Conservation (phyloP, 2,888 invertebrate species). For the Biston stratarius region DNA sequence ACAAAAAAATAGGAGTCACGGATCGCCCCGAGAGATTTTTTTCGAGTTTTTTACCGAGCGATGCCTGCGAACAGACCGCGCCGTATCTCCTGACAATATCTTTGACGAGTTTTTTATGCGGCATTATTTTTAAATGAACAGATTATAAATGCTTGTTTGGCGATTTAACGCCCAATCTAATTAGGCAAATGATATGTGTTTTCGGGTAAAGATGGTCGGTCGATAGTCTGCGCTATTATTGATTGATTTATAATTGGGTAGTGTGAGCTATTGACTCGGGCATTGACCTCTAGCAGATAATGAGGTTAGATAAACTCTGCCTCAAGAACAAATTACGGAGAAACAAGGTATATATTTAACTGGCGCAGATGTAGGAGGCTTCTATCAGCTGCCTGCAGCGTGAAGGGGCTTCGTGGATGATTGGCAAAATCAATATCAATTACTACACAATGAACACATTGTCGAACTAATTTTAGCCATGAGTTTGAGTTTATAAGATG, state of each 20-base stretch:
- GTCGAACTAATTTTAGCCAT: slow-evolving; percentile 4
- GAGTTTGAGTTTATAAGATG: background rate
- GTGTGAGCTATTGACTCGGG: slow-evolving; percentile 34
- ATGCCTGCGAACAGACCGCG: slow-evolving; percentile 80
- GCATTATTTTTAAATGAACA: slow-evolving; percentile 86
- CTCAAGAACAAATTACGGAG: slow-evolving; percentile 30
- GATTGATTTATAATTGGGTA: slow-evolving; percentile 70
- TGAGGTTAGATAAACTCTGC: slow-evolving; percentile 30
- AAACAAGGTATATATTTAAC: slow-evolving; percentile 15
- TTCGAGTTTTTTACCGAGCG: slow-evolving; percentile 73
- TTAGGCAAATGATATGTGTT: slow-evolving; percentile 86
- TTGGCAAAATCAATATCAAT: slow-evolving; percentile 28
- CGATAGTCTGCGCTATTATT: slow-evolving; percentile 67
- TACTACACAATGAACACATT: slow-evolving; percentile 3
- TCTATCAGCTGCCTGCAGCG: slow-evolving; percentile 45
- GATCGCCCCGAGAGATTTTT: slow-evolving; percentile 84
- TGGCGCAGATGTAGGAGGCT: slow-evolving; percentile 28
- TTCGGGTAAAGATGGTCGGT: slow-evolving; percentile 67
- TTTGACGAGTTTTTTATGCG: slow-evolving; percentile 85
- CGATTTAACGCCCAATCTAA: slow-evolving; percentile 87
- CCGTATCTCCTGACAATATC: slow-evolving; percentile 85
- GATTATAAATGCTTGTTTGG: slow-evolving; percentile 86
- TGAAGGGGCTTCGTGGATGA: slow-evolving; percentile 26
- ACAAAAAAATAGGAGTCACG: slow-evolving; percentile 85
- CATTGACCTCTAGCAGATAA: slow-evolving; percentile 35